A percentile compares a stretch with the other conserved stretches of the same genome.
phyloP scores from a whole-genome alignment of 2,888 invertebrate genomes.

The Luperina nickerlii region DNA sequence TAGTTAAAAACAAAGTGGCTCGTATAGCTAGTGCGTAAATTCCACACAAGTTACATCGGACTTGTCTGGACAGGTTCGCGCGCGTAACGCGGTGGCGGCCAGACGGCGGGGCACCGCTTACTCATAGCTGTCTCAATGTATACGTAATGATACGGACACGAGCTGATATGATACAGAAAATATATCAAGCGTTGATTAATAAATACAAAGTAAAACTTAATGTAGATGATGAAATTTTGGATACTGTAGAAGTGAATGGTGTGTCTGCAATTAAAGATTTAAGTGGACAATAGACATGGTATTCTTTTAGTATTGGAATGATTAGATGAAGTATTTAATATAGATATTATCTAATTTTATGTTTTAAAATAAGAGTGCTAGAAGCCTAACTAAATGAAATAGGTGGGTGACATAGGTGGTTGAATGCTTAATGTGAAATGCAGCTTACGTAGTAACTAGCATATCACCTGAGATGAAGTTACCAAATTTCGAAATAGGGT shows the following conservation, averaged over 20 bases:
- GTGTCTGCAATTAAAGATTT: background rate
- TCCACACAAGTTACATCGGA: conserved; percentile 67
- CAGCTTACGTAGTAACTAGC: too few species aligned
- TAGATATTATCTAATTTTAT: background rate
- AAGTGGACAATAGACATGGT: background rate
- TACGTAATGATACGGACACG: conserved; percentile 64
- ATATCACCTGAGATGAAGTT: too few species aligned
- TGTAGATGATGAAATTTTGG: background rate
- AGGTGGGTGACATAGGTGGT: too few species aligned
- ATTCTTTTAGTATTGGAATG: background rate
- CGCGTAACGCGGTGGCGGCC: conserved; percentile 80
- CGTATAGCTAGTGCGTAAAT: conserved; percentile 67
- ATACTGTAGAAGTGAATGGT: background rate
- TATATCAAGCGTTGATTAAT: conserved; percentile 36
- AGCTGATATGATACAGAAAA: conserved; percentile 54
- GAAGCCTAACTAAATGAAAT: background rate
- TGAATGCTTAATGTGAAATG: too few species aligned
- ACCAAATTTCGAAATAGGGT: too few species aligned
- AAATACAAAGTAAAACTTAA: background rate
- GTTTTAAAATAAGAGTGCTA: background rate
- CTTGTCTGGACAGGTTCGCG: conserved; percentile 75
- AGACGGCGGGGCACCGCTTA: conserved; percentile 79
- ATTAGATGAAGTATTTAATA: background rate
- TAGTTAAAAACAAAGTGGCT: conserved; percentile 53
- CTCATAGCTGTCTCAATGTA: conserved; percentile 73